These are phyloP conservation scores for Pogonus chalceus DNA, from an alignment of 1,140 invertebrate genomes.

Conservation along the genomic window DNA sequence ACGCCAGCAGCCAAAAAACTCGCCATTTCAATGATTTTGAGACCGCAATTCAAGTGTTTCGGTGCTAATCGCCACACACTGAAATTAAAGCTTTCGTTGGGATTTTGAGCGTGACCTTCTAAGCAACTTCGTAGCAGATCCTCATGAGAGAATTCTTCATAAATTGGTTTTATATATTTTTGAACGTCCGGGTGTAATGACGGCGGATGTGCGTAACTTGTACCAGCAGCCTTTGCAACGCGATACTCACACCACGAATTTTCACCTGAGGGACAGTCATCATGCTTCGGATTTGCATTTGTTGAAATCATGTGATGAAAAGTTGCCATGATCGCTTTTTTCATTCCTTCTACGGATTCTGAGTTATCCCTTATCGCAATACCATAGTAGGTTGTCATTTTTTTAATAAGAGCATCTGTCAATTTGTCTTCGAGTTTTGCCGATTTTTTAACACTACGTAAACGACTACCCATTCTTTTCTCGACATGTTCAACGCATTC, in stretches of 20 bases:
- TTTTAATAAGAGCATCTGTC: conserved; percentile 17
- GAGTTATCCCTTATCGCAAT: conserved; percentile 19
- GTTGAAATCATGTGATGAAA: conserved; percentile 23
- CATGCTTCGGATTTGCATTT: conserved; percentile 19
- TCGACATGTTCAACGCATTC: conserved; percentile 15
- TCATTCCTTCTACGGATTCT: conserved; percentile 17
- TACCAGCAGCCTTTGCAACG: neutral
- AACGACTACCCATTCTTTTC: conserved; percentile 16
- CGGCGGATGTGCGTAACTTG: neutral
- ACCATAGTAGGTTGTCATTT: conserved; percentile 18
- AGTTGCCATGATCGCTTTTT: conserved; percentile 21
- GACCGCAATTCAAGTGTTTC: conserved; percentile 18
- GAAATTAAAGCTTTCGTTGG: conserved; percentile 22
- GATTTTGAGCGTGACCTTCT: conserved; percentile 21
- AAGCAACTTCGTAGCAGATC: conserved; percentile 18
- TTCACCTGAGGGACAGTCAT: conserved; percentile 16
- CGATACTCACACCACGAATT: conserved; percentile 14
- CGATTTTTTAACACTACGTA: conserved; percentile 11
- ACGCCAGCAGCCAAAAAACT: conserved; percentile 6
- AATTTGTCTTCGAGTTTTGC: conserved; percentile 12
- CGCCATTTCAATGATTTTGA: conserved; percentile 16
- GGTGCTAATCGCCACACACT: conserved; percentile 19
- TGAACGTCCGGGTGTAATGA: neutral
- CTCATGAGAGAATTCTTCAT: conserved; percentile 17
- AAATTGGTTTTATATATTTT: conserved; percentile 20